phyloP scores from a whole-genome alignment of 2,888 invertebrate genomes.

The Ypsolopha scabrella region DNA sequence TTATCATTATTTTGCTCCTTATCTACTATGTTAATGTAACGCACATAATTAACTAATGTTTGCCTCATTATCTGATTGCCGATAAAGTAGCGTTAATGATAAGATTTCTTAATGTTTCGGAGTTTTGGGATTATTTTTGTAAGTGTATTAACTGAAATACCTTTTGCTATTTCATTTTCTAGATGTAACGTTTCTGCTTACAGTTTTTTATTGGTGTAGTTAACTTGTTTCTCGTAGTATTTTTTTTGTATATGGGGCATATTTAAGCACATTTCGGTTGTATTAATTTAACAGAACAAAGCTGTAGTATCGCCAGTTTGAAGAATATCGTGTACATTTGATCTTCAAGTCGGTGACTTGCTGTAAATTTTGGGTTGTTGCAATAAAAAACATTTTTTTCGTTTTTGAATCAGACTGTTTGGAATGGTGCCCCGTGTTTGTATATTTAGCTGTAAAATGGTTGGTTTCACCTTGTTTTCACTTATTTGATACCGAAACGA shows the following conservation, averaged over 20 bases:
- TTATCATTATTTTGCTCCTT: background rate
- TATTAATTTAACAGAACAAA: background rate
- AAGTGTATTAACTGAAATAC: conserved; percentile 32
- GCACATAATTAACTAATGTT: conserved; percentile 2
- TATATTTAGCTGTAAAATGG: conserved; percentile 33
- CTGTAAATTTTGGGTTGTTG: conserved; percentile 64
- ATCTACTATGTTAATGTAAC: background rate
- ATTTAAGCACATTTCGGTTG: background rate
- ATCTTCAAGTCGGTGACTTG: conserved; percentile 13
- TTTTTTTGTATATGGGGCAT: conserved; percentile 36
- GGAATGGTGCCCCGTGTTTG: conserved; percentile 33
- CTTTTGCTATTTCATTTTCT: conserved; percentile 14
- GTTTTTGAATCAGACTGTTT: conserved; percentile 19
- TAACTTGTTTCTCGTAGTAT: conserved; percentile 19
- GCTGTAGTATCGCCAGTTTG: conserved; percentile 25
- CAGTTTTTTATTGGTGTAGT: conserved; percentile 14
- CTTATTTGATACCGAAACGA: conserved; percentile 7
- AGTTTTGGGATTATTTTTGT: conserved; percentile 45
- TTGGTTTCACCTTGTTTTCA: conserved; percentile 24
- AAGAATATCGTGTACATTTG: conserved; percentile 12
- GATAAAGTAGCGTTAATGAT: conserved; percentile 1
- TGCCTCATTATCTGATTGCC: background rate
- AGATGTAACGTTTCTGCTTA: conserved; percentile 23
- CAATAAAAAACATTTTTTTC: conserved; percentile 39
- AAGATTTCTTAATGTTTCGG: conserved; percentile 24